Conservation (phyloP, 2,797 vertebrate genomes). For the Coccyzus lansbergi region DNA sequence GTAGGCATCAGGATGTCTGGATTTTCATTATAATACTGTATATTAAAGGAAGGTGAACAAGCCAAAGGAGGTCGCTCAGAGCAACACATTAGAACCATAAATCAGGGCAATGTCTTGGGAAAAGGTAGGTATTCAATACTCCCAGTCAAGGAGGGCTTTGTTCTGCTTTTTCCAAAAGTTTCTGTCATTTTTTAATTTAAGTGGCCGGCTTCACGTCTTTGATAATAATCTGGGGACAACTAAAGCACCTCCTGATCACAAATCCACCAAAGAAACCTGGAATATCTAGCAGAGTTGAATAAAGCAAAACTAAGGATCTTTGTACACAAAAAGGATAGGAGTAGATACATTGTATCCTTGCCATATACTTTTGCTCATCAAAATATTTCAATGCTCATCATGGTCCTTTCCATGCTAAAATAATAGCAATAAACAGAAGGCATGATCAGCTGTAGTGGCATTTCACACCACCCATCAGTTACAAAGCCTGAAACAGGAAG, state of each 20-base stretch:
- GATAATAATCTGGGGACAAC: neutral
- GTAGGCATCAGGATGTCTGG: neutral
- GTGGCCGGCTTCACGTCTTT: neutral
- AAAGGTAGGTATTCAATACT: neutral
- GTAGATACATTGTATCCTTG: neutral
- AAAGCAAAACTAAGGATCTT: neutral
- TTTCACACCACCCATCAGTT: slow-evolving; percentile 74
- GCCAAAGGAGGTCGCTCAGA: neutral
- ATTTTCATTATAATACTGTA: neutral
- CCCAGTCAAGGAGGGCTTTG: neutral
- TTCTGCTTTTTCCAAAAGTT: neutral
- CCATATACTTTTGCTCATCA: slow-evolving; percentile 29
- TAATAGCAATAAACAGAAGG: slow-evolving; percentile 64
- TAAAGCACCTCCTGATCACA: neutral
- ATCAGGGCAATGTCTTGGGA: neutral
- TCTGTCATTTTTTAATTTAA: neutral
- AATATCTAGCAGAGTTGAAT: neutral
- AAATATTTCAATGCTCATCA: slow-evolving; percentile 56
- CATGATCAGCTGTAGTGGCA: slow-evolving; percentile 56
- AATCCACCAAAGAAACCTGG: neutral
- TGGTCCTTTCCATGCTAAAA: slow-evolving; percentile 64
- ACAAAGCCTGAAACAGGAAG: slow-evolving; percentile 76
- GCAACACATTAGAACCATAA: neutral
- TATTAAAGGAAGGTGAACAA: neutral
- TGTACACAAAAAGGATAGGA: neutral